phyloP scores from a whole-genome alignment of 1,140 invertebrate genomes.

The Triops longicaudatus region DNA sequence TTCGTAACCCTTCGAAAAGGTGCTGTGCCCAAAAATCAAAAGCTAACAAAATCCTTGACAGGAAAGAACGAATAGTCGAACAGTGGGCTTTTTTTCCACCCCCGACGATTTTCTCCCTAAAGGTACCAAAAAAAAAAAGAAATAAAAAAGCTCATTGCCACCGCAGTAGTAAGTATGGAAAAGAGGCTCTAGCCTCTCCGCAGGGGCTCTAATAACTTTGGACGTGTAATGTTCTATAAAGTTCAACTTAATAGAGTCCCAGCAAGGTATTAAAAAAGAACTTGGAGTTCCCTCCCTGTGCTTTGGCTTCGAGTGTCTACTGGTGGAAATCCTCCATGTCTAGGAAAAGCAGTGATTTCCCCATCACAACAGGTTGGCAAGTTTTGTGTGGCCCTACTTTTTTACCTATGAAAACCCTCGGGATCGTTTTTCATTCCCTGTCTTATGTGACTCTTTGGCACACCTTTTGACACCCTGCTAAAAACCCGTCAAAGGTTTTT shows the following conservation, averaged over 20 bases:
- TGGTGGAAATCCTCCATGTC: background rate
- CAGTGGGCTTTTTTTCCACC: background rate
- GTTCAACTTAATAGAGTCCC: background rate
- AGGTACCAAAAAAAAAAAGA: background rate
- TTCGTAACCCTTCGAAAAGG: background rate
- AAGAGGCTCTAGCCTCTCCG: slow-evolving; percentile 9
- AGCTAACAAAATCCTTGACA: background rate
- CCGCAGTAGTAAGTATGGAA: slow-evolving; percentile 11
- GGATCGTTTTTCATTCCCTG: background rate
- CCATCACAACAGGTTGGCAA: slow-evolving; percentile 1
- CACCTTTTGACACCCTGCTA: background rate
- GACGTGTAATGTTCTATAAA: slow-evolving; percentile 15
- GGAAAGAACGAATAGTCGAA: background rate
- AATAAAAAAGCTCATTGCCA: background rate
- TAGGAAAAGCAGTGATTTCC: background rate
- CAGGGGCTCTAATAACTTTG: slow-evolving; percentile 12
- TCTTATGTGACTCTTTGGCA: background rate
- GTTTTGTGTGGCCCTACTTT: background rate
- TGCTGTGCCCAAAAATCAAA: background rate
- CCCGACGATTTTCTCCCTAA: no score
- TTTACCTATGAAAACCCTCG: background rate
- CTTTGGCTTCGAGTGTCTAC: background rate
- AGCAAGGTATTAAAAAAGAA: slow-evolving; percentile 8
- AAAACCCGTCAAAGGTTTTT: background rate
- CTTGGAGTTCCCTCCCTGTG: background rate